These are phyloP conservation scores for Sterrhoptilus dennistouni DNA, from an alignment of 2,113 vertebrate species.

Conservation along the genomic window DNA sequence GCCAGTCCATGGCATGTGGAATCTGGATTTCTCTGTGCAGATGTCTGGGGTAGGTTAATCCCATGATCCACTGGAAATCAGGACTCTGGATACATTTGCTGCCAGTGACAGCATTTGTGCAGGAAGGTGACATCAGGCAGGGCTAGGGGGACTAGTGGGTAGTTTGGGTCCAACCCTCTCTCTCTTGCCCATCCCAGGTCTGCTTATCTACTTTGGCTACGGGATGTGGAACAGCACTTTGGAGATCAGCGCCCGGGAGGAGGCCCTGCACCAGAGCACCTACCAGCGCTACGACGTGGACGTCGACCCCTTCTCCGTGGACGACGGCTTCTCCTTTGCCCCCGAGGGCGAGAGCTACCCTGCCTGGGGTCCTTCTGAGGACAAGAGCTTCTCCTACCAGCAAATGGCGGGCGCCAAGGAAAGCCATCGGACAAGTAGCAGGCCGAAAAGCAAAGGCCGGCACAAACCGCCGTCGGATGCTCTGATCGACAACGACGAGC, in stretches of 20 bases:
- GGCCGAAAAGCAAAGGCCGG: constrained; percentile 83
- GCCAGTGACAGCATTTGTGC: neutral
- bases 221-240: constrained; percentile 97
- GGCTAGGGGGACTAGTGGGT: fast-evolving
- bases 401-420: constrained; percentile 78
- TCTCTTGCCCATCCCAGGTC: constrained; percentile 70
- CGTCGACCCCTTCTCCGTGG: constrained; percentile 81
- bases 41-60: constrained; percentile 19
- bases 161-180: neutral
- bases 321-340: constrained; percentile 74
- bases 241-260: constrained; percentile 87
- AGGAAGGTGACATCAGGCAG: neutral
- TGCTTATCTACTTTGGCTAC: constrained; percentile 93
- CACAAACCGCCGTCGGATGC: constrained; percentile 80
- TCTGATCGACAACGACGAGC: constrained; percentile 85
- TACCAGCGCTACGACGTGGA: constrained; percentile 94
- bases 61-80: neutral
- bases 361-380: constrained; percentile 75
- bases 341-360: constrained; percentile 79
- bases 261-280: constrained; percentile 89
- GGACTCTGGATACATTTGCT: constrained; percentile 10
- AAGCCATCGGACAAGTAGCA: constrained; percentile 79
- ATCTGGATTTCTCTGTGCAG: neutral
- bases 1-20: neutral
- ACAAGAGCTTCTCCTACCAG: constrained; percentile 82